A percentile compares a stretch with the other conserved stretches of the same genome.
These are phyloP conservation scores for Zeuzera pyrina DNA, from an alignment of 2,888 invertebrate genomes.

Conservation along the genomic window DNA sequence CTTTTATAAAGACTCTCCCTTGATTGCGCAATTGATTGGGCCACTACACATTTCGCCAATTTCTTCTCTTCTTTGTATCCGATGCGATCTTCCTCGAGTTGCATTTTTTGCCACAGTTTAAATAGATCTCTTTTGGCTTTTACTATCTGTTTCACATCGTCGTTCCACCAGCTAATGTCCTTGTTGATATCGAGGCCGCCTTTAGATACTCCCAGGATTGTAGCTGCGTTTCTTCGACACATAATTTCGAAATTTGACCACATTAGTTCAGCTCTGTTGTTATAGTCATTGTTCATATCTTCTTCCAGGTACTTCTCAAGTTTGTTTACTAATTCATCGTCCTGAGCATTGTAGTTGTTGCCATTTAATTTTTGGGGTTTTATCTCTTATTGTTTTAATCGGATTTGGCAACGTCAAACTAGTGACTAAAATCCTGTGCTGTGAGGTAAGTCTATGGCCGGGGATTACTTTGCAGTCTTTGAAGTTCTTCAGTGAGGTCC, in stretches of 20 bases:
- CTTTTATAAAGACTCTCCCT: too few species aligned
- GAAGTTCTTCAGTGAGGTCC: too few species aligned
- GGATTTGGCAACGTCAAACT: too few species aligned
- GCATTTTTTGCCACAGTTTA: slow-evolving; percentile 7
- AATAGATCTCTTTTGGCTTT: slow-evolving; percentile 7
- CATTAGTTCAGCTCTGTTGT: too few species aligned
- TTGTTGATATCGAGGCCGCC: slow-evolving; percentile 2
- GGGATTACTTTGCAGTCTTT: too few species aligned
- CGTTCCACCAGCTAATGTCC: slow-evolving; percentile 8
- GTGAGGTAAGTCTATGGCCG: too few species aligned
- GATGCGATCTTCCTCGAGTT: slow-evolving; percentile 4
- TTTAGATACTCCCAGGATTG: slow-evolving; percentile 4
- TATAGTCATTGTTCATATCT: not conserved
- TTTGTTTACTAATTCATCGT: not conserved
- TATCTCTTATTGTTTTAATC: too few species aligned
- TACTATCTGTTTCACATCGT: slow-evolving; percentile 5
- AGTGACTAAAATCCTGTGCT: too few species aligned
- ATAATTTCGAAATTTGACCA: too few species aligned
- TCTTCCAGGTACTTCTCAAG: slow-evolving; percentile 6
- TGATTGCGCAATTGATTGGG: too few species aligned
- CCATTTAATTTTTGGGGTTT: slow-evolving; percentile 4
- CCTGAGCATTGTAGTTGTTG: slow-evolving; percentile 2
- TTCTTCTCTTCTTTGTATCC: slow-evolving; percentile 3
- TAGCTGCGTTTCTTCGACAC: slow-evolving; percentile 2
- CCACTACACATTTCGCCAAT: slow-evolving; percentile 1